Conservation (phyloP, 2,113 vertebrate genomes). For the Conger conger region DNA sequence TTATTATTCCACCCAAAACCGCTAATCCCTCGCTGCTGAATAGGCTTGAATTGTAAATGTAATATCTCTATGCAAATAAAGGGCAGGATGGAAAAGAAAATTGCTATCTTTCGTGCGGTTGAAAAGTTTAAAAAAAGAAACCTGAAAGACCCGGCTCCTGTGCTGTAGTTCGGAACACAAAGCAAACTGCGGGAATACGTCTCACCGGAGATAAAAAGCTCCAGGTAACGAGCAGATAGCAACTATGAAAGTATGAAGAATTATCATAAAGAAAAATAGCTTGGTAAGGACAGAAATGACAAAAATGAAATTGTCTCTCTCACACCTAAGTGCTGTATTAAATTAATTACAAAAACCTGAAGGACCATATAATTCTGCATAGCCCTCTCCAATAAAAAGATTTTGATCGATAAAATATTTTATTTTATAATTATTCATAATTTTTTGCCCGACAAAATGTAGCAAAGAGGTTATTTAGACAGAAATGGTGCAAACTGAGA, state of each 20-base stretch:
- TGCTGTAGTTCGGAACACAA: slow-evolving; percentile 31
- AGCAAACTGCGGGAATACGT: slow-evolving; percentile 11
- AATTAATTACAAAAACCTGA: background rate
- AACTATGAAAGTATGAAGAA: no score
- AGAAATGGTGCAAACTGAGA: no score
- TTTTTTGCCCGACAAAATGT: no score
- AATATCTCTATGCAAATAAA: slow-evolving; percentile 31
- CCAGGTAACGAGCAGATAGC: background rate
- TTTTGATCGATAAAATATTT: no score
- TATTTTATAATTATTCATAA: no score
- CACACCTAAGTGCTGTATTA: background rate
- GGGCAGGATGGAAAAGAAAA: slow-evolving; percentile 20
- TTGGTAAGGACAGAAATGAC: background rate
- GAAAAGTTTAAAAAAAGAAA: background rate
- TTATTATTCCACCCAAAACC: slow-evolving; percentile 24
- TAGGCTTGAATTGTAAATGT: slow-evolving; percentile 33
- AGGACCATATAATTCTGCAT: no score
- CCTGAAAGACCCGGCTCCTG: slow-evolving; percentile 32
- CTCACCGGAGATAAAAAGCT: background rate
- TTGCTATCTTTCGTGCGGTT: background rate
- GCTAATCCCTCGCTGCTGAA: slow-evolving; percentile 9
- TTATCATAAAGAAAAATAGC: background rate
- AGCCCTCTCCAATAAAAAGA: no score
- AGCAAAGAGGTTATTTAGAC: no score
- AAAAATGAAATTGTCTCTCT: background rate